phyloP scores from a whole-genome alignment of 2,888 invertebrate genomes.

The Gastrophysa polygoni region DNA sequence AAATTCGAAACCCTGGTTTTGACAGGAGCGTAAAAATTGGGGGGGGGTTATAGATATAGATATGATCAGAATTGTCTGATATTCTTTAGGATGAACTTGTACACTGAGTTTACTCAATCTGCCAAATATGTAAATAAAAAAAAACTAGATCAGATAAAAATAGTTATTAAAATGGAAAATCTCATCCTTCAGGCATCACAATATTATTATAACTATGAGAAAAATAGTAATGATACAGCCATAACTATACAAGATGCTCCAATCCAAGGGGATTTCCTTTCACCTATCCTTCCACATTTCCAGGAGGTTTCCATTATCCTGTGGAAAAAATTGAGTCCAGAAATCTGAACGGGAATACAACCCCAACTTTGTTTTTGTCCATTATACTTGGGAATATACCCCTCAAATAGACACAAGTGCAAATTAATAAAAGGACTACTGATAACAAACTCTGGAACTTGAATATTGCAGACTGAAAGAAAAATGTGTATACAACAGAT shows the following conservation, averaged over 20 bases:
- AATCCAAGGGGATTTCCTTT: conserved; percentile 96
- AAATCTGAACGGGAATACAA: conserved; percentile 48
- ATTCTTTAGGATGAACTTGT: no score
- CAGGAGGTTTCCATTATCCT: conserved; percentile 95
- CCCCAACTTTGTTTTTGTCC: conserved; percentile 96
- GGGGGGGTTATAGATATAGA: no score
- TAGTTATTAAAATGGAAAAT: no score
- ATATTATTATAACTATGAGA: no score
- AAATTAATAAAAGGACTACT: conserved; percentile 92
- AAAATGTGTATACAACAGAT: no score
- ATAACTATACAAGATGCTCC: conserved; percentile 88
- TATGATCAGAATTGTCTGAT: no score
- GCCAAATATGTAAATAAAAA: no score
- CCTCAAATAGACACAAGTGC: conserved; percentile 95
- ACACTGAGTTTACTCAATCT: no score
- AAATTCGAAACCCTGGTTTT: no score
- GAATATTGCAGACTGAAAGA: conserved; percentile 93
- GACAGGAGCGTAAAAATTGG: no score
- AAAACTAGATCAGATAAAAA: no score
- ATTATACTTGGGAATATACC: conserved; percentile 90
- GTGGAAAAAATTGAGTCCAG: conserved; percentile 49
- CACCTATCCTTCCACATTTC: conserved; percentile 98
- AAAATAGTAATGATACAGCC: conserved; percentile 91
- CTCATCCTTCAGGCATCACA: no score
- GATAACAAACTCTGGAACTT: conserved; percentile 97